These are phyloP conservation scores for Megaceryle torquata DNA, from an alignment of 2,113 vertebrate species.

Conservation along the genomic window DNA sequence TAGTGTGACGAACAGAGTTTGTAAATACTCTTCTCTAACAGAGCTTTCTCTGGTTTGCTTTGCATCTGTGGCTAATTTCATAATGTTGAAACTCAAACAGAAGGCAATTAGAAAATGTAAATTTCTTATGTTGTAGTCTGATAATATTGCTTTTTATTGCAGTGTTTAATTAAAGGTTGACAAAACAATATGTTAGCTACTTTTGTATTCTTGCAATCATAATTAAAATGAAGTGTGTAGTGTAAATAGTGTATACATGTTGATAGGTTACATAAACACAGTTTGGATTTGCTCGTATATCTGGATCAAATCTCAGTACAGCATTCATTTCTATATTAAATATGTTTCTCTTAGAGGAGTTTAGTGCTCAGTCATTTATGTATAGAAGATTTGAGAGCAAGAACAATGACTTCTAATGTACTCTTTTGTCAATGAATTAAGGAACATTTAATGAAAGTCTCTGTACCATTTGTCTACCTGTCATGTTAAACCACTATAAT, in stretches of 20 bases:
- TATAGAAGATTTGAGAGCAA: not conserved
- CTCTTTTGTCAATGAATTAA: constrained; percentile 37
- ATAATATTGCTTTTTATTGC: not conserved
- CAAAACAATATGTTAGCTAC: not conserved
- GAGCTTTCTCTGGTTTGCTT: not conserved
- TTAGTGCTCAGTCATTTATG: not conserved
- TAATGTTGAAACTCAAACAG: not conserved
- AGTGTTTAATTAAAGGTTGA: not conserved
- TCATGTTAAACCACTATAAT: constrained; percentile 24
- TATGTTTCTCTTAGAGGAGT: not conserved
- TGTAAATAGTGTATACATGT: not conserved
- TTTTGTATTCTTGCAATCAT: not conserved
- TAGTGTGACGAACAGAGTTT: not conserved
- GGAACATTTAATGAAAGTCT: constrained; percentile 33
- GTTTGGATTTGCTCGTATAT: not conserved
- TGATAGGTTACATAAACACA: not conserved
- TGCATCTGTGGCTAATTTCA: not conserved
- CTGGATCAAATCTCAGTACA: not conserved
- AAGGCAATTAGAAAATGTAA: not conserved
- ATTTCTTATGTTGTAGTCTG: not conserved
- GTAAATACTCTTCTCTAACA: not conserved
- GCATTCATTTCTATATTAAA: not conserved
- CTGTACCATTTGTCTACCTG: constrained; percentile 25
- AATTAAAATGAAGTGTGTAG: not conserved
- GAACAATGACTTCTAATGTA: not conserved